Conservation (phyloP, 2,888 invertebrate genomes). For the Papilio elwesi region DNA sequence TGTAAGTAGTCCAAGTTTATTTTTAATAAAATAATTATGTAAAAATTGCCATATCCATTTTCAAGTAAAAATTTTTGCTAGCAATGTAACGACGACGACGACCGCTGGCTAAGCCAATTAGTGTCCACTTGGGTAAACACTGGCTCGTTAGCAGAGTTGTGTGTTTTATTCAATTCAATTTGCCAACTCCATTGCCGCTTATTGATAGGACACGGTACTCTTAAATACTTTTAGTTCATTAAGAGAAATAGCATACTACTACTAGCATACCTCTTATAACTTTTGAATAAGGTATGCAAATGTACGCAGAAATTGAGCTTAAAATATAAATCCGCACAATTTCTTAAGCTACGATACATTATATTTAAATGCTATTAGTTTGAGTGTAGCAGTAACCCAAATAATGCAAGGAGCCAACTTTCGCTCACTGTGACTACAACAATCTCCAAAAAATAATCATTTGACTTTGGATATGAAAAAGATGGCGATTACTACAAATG, state of each 20-base stretch:
- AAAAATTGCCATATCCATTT: conserved; percentile 52
- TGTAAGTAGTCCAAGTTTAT: no score
- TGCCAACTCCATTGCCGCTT: conserved; percentile 77
- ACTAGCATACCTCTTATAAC: background rate
- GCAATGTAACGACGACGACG: conserved; percentile 59
- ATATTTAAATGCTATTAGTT: no score
- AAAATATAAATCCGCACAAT: no score
- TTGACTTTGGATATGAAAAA: no score
- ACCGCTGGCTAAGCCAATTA: conserved; percentile 83
- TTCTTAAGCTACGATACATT: no score
- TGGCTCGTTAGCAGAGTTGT: conserved; percentile 83
- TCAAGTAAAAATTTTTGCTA: conserved; percentile 46
- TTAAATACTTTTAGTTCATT: conserved; percentile 66
- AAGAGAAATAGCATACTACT: conserved; percentile 39
- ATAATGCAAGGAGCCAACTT: no score
- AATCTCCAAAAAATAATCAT: no score
- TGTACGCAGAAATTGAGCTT: background rate
- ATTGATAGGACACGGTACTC: conserved; percentile 75
- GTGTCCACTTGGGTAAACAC: conserved; percentile 84
- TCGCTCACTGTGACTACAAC: no score
- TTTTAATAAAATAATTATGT: no score
- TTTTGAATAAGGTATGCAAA: background rate
- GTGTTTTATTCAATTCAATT: conserved; percentile 84
- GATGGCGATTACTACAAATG: no score
- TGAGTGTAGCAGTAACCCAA: no score